Base-by-base conservation (phyloP, 2,113 vertebrate species). In the Albula goreensis region DNA sequence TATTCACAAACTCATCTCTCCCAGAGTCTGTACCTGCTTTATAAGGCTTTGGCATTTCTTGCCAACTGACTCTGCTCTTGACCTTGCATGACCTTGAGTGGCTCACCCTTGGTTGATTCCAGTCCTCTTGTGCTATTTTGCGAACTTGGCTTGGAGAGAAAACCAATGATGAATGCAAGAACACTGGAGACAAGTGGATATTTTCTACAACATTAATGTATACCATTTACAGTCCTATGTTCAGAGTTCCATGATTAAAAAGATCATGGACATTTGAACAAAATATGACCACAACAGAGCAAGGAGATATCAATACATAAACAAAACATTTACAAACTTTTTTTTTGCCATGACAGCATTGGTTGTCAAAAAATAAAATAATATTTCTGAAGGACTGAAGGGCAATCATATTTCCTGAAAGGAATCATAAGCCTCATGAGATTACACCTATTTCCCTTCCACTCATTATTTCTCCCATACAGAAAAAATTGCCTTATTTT, bases 331-430 rank as follows among this genome's bases (percentile, higher is more conserved):
- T 56, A 12, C 12, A 56, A 56, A 56, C 12, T 9, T n/a, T 70
- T 70, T 70, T 70, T n/a, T 22, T 3, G 17, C 6, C 63, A n/a
- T 70, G 63, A 70, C 22, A 70, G n/a, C 63, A 13, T 3, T 17
- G 19, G 19, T 17, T 81, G 57, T 70, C 49, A 70, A 86, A 9
- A 53, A 3, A 81, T 50, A 11, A 25, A 82, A 70, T 52, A 81
- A 81, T 57, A 49, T 31, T 80, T 74, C n/a, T 52, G 78, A 70
- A 60, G 41, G 60, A 81, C 79, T 51, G 79, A 80, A 86, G 79
- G 31, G 22, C 48, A 81, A 50, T 50, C 85, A 70, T 60, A 57
- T 81, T 57, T 81, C 57, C 41, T 80, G 79, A 81, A 80, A 80
- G 57, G 8, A 50, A 52, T 52, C 51, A 82, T 53, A 3, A 56